These are phyloP conservation scores for Dendrophyllia cribrosa DNA, from an alignment of 64 coral and sea anemone genomes.

Conservation along the genomic window DNA sequence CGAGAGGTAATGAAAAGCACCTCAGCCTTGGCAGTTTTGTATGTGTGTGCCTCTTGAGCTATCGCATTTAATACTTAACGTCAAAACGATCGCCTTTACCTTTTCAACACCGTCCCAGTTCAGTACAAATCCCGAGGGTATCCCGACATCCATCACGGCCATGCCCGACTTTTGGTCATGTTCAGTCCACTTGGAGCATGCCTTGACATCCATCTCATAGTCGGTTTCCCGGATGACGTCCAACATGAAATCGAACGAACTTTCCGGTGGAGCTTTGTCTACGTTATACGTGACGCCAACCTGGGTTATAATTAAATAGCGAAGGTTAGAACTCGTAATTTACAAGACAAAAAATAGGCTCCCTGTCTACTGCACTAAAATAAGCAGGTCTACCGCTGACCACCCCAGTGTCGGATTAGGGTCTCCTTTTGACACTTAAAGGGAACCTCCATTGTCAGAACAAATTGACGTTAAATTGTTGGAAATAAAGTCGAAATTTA, in stretches of 20 bases:
- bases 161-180: conserved; percentile 77
- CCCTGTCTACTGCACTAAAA: no score
- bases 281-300: conserved; percentile 95
- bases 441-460: no score
- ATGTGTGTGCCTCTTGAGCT: no score
- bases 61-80: no score
- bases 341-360: not conserved
- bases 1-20: no score
- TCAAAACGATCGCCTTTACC: conserved; percentile 23
- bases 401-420: no score
- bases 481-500: no score
- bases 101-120: conserved; percentile 70
- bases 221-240: conserved; percentile 60
- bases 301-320: not conserved
- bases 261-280: conserved; percentile 73
- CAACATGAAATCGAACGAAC: conserved; percentile 72
- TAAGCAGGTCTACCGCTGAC: no score
- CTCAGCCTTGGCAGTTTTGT: no score
- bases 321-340: not conserved
- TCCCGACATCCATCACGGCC: conserved; percentile 91
- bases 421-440: no score
- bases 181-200: conserved; percentile 87
- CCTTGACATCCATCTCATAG: conserved; percentile 61
- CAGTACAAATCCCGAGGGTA: conserved; percentile 82
- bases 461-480: no score